phyloP scores from a whole-genome alignment of 2,888 invertebrate species.

The Hanleya hanleyi region DNA sequence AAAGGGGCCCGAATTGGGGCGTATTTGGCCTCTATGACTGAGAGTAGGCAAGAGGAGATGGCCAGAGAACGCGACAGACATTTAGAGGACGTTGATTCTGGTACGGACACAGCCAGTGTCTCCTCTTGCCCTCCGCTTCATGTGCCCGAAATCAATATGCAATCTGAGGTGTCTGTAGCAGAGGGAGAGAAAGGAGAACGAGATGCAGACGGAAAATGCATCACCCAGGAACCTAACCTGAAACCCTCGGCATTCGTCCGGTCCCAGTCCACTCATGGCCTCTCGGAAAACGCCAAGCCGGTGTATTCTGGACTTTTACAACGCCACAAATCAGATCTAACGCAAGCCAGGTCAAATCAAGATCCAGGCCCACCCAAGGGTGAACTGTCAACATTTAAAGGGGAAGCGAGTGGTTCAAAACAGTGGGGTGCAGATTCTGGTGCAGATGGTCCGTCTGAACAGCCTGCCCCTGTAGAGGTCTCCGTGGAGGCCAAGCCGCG shows the following conservation, averaged over 20 bases:
- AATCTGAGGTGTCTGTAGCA: constrained; percentile 5
- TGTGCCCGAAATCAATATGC: constrained; percentile 23
- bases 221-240: constrained; percentile 64
- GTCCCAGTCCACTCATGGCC: constrained; percentile 66
- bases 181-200: background rate
- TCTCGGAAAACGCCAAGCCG: constrained; percentile 55
- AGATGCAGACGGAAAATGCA: constrained; percentile 40
- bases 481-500: constrained; percentile 46
- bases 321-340: constrained; percentile 68
- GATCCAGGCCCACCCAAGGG: background rate
- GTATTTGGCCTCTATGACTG: constrained; percentile 88
- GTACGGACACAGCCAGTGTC: constrained; percentile 63
- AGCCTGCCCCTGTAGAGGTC: background rate
- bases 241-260: constrained; percentile 68
- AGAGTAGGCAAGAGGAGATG: constrained; percentile 41
- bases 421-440: background rate
- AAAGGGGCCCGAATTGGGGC: constrained; percentile 98
- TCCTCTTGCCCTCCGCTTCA: constrained; percentile 55
- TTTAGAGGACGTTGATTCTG: constrained; percentile 61
- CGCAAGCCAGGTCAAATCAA: constrained; percentile 47
- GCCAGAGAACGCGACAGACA: constrained; percentile 63
- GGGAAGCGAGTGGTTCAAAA: background rate
- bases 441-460: background rate
- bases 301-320: constrained; percentile 59
- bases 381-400: constrained; percentile 26